phyloP scores from a whole-genome alignment of 2,113 vertebrate genomes.

The Turdus rufiventris region DNA sequence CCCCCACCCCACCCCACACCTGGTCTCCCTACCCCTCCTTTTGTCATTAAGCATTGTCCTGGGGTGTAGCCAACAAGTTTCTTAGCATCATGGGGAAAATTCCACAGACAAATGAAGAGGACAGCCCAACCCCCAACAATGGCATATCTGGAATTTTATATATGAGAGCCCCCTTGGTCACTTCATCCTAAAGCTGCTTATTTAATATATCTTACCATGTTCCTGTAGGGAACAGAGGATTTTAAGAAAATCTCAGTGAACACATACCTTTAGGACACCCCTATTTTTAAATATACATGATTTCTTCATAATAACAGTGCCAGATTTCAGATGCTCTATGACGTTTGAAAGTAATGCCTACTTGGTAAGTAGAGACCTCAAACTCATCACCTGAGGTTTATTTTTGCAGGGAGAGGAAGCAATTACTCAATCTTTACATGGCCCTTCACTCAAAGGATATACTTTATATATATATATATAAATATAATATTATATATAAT shows the following conservation, averaged over 20 bases:
- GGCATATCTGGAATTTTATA: not conserved
- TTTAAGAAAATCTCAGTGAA: not conserved
- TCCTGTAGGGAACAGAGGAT: not conserved
- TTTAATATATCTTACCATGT: not conserved
- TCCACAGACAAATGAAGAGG: too few species aligned
- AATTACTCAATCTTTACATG: not conserved
- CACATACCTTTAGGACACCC: accelerated
- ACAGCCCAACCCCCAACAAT: too few species aligned
- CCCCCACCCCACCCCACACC: too few species aligned
- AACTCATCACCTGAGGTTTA: not conserved
- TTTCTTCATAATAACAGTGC: not conserved
- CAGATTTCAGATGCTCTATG: not conserved
- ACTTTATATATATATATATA: too few species aligned
- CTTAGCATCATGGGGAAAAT: too few species aligned
- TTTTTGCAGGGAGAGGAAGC: not conserved
- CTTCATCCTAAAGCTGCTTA: not conserved
- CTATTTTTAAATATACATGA: not conserved
- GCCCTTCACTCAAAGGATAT: not conserved
- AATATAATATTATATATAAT: too few species aligned
- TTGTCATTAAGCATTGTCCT: too few species aligned
- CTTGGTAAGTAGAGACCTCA: not conserved
- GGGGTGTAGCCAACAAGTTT: too few species aligned
- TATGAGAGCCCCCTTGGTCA: not conserved
- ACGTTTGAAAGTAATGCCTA: not conserved
- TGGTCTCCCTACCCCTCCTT: too few species aligned